Percentiles rank a stretch among this genome's conserved stretches.
Conservation (phyloP, 2,888 invertebrate species). For the Stenurella melanura region DNA sequence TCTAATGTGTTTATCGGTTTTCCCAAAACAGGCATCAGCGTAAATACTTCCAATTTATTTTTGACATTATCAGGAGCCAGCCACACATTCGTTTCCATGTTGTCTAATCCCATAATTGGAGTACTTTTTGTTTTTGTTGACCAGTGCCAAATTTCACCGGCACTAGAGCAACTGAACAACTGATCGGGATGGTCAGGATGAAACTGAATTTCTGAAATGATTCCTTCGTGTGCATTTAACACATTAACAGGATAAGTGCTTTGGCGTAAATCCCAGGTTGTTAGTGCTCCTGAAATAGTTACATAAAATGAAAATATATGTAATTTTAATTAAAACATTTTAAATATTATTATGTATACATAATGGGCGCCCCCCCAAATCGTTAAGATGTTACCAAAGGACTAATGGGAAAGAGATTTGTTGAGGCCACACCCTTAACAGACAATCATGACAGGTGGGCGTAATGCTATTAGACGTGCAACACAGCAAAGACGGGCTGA, state of each 20-base stretch:
- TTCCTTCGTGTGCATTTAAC: constrained; percentile 84
- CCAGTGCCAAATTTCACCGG: constrained; percentile 95
- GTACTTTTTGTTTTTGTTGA: constrained; percentile 76
- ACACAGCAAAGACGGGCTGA: no score
- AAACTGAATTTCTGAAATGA: constrained; percentile 90
- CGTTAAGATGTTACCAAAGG: no score
- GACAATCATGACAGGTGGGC: no score
- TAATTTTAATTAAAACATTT: no score
- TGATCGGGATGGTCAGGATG: constrained; percentile 91
- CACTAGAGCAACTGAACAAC: constrained; percentile 86
- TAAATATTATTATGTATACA: no score
- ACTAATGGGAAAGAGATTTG: no score
- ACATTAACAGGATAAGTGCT: constrained; percentile 88
- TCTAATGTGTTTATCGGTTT: constrained; percentile 90
- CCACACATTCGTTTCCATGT: constrained; percentile 76
- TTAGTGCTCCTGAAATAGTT: constrained; percentile 77
- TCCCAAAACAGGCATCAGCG: constrained; percentile 83
- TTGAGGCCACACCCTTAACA: no score
- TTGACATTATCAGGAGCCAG: constrained; percentile 82
- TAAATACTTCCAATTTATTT: constrained; percentile 81
- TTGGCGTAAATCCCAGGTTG: constrained; percentile 92
- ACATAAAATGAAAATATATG: constrained; percentile 4
- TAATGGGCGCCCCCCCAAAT: no score
- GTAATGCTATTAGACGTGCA: no score
- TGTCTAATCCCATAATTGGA: constrained; percentile 49